Base-by-base conservation (phyloP, 2,797 vertebrate species). In the Chanos chanos region DNA sequence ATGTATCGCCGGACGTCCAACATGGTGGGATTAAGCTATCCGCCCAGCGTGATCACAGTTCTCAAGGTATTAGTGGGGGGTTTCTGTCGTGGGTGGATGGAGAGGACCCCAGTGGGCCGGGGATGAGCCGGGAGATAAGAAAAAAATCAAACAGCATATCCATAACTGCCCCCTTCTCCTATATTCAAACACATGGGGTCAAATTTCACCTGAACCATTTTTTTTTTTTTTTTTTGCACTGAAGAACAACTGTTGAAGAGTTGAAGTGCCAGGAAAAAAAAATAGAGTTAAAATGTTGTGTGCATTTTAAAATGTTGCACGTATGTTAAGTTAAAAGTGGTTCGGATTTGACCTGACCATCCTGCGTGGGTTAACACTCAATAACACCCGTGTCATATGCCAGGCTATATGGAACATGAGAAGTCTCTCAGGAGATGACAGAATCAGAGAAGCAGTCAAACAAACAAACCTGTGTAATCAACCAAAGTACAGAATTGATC, bases 1-100 rank as follows among this genome's bases (percentile, higher is more conserved):
- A 97, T 98, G 94, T 97, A 96, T 76, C 89, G 95, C 66, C 84
- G 94, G 52, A 94, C 90, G 34, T 97, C 95, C 73, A 94, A 94
- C 83, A 91, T 93, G 92, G 91, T 93, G 5, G 94, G 92, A 68
- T 85, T 98, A 70, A 95, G 86, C 81, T 97, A 95, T 73, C 94
- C 95, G 1, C 80, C 90, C 73, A 87, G 89, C 61, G 94, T 95
- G 79, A 94, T 97, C 75, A 84, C 88, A 72, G 92, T 89, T 44
- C 82, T 98, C 62, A 97, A 97, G 95, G 95, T 97, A 93, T 45
- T 27, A 50, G 1, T 9, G 27, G n/a, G n/a, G n/a, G n/a, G n/a
- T n/a, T n/a, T n/a, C n/a, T n/a, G n/a, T n/a, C n/a, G n/a, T n/a
- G n/a, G n/a, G n/a, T n/a, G n/a, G n/a, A n/a, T n/a, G n/a, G n/a